Conservation (phyloP, 1,140 invertebrate genomes). For the Marisa cornuarietis region DNA sequence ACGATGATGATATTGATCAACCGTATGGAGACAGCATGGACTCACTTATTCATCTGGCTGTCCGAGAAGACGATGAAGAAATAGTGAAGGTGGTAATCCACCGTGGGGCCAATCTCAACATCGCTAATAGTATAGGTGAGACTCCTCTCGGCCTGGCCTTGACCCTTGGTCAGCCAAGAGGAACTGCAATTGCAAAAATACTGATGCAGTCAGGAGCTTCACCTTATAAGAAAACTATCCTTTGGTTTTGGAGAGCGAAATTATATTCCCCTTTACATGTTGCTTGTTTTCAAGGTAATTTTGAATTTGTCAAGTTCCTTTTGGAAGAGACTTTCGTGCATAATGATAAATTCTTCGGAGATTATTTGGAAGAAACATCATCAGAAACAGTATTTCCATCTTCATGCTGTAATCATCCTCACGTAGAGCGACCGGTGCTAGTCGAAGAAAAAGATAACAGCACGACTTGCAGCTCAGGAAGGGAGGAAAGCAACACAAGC, state of each 20-base stretch:
- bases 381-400: too few species aligned
- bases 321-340: slow-evolving; percentile 26
- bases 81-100: slow-evolving; percentile 34
- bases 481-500: too few species aligned
- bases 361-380: not conserved
- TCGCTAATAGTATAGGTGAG: slow-evolving; percentile 25
- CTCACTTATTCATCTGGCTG: slow-evolving; percentile 38
- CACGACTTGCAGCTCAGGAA: too few species aligned
- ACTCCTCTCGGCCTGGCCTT: slow-evolving; percentile 38
- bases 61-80: slow-evolving; percentile 23
- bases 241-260: slow-evolving; percentile 26
- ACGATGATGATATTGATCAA: slow-evolving; percentile 30
- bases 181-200: slow-evolving; percentile 21
- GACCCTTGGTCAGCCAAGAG: not conserved
- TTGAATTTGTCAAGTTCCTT: slow-evolving; percentile 29
- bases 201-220: slow-evolving; percentile 34
- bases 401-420: too few species aligned
- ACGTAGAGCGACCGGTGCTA: too few species aligned
- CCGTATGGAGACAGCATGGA: slow-evolving; percentile 27
- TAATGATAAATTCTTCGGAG: not conserved
- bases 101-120: slow-evolving; percentile 36
- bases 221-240: slow-evolving; percentile 25
- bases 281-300: slow-evolving; percentile 39
- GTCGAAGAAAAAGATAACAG: too few species aligned
- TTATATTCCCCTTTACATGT: slow-evolving; percentile 36